Evolutionary conservation across 2,797 vertebrate species (phyloP), one percentile per base, ranked within the genome.

Genomic region (Mus spretus): DNA sequence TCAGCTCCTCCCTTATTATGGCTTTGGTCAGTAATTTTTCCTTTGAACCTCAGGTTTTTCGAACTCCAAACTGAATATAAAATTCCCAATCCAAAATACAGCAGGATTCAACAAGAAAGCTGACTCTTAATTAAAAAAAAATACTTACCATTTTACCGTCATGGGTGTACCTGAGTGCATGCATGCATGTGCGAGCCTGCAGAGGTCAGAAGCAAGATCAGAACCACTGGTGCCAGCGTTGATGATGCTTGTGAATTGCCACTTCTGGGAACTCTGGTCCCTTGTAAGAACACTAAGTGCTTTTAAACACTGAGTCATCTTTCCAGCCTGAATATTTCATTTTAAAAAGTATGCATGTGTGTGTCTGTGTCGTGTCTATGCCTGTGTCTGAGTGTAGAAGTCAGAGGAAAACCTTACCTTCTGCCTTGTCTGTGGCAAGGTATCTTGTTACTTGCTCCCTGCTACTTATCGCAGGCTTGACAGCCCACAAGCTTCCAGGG

Each of bases 1-100:
- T 7, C 26, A n/a, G 1, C 44, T 17, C 24, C 70, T 34, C 75
- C 1, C 81, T 65, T n/a, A 91, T 31, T 90, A 9, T 15, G n/a
- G 1, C 40, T 34, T 57, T 13, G 34, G 74, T 92, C 28, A 40
- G 19, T 77, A 34, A 44, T 59, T 74, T 77, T 88, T 15, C 37
- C 44, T 89, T 55, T 47, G 14, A 67, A 13, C 59, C 79, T 95
- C 47, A 65, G 14, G 91, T 93, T 94, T 94, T 89, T 82, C 79
- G 6, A 61, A 81, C 65, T 93, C 77, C 11, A 89, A 70, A 90
- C 67, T 92, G 57, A 72, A 19, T 61, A 44, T 20, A 55, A 40
- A 80, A 80, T 70, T 89, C 34, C 55, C 28, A 90, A 85, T 31
- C 0, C 3, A n/a, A 88, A 72, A 59, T 70, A 50, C 26, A 26